Evolutionary conservation across 2,888 invertebrate species (phyloP), one percentile per base, ranked within the genome.

Genomic region (Drosophila sordidapex): DNA sequence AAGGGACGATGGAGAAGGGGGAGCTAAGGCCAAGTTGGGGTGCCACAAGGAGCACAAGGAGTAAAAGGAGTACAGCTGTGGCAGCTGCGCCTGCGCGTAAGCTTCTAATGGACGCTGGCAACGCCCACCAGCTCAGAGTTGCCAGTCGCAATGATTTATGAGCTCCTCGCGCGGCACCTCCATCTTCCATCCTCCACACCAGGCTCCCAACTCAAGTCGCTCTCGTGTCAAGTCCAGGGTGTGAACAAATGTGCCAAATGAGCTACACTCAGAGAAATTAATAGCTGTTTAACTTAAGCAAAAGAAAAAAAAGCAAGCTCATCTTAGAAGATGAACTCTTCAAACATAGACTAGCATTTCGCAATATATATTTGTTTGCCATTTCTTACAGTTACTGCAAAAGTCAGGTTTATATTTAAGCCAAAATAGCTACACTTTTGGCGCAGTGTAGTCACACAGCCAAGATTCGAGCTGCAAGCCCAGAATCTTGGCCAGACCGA

Each of bases 91-190:
- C 81, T 72, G 79, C 84, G 83, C 87, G 90, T 83, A 81, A 75
- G 73, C 82, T 86, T 90, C 90, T 86, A 90, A 86, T 88, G 90
- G 90, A 90, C 84, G 25, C 81, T 48, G 84, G 84, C 70, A 74
- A 90, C 86, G 86, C 86, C 90, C 89, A 87, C 89, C 4, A 46
- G 8, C 2, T 21, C 21, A 66, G 63, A 53, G 65, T 73, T 63
- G 70, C 68, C 71, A 65, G 69, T 69, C 74, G 74, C 80, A 76
- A 81, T 90, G 89, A 87, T 87, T 87, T 87, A 88, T 88, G 90
- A 73, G 83, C 76, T 29, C 57, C 38, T 68, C 77, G 64, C 58
- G 15, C 33, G 21, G 81, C 81, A 67, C 67, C 71, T 67, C 57
- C 54, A 62, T 29, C 29, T 29, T 7, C 29, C 29, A 31, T 71